phyloP scores from a whole-genome alignment of 2,113 vertebrate genomes.

The Eclectus roratus region DNA sequence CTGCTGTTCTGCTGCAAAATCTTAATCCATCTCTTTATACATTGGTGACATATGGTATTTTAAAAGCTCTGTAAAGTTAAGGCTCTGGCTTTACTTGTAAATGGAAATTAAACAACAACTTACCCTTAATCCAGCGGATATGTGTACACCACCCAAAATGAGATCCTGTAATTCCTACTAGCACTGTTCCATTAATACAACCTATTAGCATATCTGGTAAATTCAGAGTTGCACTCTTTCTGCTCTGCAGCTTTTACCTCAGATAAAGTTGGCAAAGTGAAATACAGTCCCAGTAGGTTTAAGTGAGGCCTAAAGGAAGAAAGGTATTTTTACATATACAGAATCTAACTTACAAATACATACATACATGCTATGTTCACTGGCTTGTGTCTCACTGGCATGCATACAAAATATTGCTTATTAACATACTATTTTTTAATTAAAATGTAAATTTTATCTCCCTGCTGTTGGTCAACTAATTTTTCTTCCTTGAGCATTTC shows the following conservation, averaged over 20 bases:
- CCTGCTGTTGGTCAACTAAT: accelerated
- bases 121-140: not conserved
- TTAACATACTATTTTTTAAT: not conserved
- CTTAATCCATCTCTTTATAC: not conserved
- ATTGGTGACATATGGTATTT: not conserved
- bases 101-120: not conserved
- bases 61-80: not conserved
- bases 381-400: not conserved
- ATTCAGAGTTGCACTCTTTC: not conserved
- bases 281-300: not conserved
- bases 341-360: not conserved
- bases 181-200: not conserved
- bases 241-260: not conserved
- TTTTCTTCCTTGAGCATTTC: not conserved
- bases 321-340: not conserved
- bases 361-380: not conserved
- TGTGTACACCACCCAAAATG: not conserved
- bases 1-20: not conserved
- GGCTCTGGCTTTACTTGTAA: not conserved
- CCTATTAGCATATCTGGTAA: not conserved
- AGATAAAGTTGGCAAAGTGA: not conserved
- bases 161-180: not conserved
- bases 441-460: not conserved
- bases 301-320: not conserved
- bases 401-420: not conserved